These are phyloP conservation scores for Junonia oenone DNA, from an alignment of 2,888 invertebrate species.

Conservation along the genomic window DNA sequence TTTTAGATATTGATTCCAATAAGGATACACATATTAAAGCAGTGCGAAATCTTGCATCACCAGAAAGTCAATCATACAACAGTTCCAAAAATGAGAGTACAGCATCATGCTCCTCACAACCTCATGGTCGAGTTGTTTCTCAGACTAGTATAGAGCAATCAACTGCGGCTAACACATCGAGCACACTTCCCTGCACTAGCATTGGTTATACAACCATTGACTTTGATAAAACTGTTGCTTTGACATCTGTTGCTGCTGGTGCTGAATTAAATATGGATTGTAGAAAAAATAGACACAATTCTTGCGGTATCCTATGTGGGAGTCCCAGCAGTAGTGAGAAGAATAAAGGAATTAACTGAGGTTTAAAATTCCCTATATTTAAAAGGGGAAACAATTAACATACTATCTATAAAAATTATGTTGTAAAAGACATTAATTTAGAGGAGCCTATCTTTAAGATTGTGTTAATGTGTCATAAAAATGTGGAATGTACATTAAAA, in stretches of 20 bases:
- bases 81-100: constrained; percentile 56
- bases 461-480: neutral
- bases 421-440: too few relatives aligned
- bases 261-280: constrained; percentile 84
- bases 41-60: constrained; percentile 46
- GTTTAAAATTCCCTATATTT: constrained; percentile 26
- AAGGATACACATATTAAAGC: constrained; percentile 49
- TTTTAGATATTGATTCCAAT: constrained; percentile 85
- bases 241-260: constrained; percentile 88
- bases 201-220: constrained; percentile 94
- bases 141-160: constrained; percentile 52
- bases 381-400: constrained; percentile 17
- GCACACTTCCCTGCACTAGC: constrained; percentile 79
- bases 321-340: constrained; percentile 58
- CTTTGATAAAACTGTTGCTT: constrained; percentile 94
- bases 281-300: constrained; percentile 90
- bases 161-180: constrained; percentile 31
- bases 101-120: constrained; percentile 49
- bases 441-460: neutral
- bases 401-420: neutral
- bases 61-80: constrained; percentile 52
- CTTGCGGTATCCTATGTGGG: constrained; percentile 80
- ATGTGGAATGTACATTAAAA: neutral
- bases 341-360: constrained; percentile 33
- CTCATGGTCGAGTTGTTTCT: constrained; percentile 51